Conservation (phyloP, 35 echinoderm and acorn worm genomes). For the Ophiothrix spiculata region DNA sequence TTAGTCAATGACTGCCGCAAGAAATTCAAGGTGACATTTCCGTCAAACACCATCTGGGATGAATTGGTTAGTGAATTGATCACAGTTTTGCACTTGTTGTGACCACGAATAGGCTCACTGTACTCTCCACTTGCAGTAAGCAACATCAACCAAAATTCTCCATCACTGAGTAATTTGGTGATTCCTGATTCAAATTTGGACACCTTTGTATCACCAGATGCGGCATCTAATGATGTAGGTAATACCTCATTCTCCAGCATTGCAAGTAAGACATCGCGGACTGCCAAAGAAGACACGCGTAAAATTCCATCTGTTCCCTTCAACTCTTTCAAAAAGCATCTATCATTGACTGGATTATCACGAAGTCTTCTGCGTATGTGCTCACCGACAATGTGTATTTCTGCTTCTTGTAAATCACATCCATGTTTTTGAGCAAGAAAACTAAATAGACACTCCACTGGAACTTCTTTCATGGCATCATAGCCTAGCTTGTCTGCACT, state of each 20-base stretch:
- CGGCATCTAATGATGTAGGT: neutral
- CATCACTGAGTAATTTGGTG: neutral
- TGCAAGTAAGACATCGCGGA: neutral
- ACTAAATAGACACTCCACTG: neutral
- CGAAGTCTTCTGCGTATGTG: neutral
- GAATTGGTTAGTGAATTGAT: neutral
- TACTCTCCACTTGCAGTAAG: neutral
- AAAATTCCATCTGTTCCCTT: neutral
- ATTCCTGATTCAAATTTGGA: neutral
- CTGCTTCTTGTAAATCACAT: neutral
- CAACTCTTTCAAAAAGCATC: neutral
- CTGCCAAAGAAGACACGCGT: neutral
- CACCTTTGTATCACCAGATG: neutral
- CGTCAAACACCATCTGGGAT: neutral
- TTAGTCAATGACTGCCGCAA: neutral
- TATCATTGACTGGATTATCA: neutral
- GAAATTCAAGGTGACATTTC: constrained; percentile 2
- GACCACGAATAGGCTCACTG: neutral
- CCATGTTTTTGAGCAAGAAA: neutral
- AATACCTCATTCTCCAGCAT: neutral
- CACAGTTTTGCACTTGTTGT: neutral
- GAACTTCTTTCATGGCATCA: neutral
- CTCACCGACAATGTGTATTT: neutral
- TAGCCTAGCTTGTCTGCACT: neutral
- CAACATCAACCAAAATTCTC: neutral